These are phyloP conservation scores for Gnathonemus echidnorhynchus DNA, from an alignment of 2,113 vertebrate genomes.

Conservation along the genomic window DNA sequence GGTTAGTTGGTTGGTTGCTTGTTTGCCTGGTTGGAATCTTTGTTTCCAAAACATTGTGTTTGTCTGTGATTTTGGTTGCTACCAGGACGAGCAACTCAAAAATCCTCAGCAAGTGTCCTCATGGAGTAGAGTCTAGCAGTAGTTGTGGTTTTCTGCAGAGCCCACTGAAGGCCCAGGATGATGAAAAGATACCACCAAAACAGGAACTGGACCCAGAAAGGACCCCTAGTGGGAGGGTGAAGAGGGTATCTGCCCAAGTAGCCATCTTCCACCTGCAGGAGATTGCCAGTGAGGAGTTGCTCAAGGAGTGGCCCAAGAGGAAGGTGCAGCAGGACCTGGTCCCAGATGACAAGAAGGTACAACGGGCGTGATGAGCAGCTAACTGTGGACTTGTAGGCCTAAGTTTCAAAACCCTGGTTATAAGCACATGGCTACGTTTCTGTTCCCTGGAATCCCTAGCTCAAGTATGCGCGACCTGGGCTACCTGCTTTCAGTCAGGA, in stretches of 20 bases:
- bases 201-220: conserved; percentile 59
- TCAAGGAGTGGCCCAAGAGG: conserved; percentile 89
- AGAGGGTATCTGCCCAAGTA: conserved; percentile 82
- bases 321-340: conserved; percentile 88
- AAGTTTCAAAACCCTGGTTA: not conserved
- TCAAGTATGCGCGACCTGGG: conserved; percentile 87
- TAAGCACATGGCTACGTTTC: not conserved
- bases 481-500: conserved; percentile 88
- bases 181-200: conserved; percentile 56
- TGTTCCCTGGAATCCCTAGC: conserved; percentile 49
- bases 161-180: conserved; percentile 41
- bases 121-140: not conserved
- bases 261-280: conserved; percentile 86
- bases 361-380: not conserved
- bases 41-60: not conserved
- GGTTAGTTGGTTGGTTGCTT: not conserved
- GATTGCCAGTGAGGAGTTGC: conserved; percentile 79
- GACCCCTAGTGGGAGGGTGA: conserved; percentile 64
- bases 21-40: not conserved
- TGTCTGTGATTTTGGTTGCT: not conserved
- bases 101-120: not conserved
- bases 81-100: not conserved
- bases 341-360: conserved; percentile 77
- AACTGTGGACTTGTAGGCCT: not conserved
- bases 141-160: conserved; percentile 33